Evolutionary conservation across 2,113 vertebrate species (phyloP).

Genomic region (Megaleporinus macrocephalus): DNA sequence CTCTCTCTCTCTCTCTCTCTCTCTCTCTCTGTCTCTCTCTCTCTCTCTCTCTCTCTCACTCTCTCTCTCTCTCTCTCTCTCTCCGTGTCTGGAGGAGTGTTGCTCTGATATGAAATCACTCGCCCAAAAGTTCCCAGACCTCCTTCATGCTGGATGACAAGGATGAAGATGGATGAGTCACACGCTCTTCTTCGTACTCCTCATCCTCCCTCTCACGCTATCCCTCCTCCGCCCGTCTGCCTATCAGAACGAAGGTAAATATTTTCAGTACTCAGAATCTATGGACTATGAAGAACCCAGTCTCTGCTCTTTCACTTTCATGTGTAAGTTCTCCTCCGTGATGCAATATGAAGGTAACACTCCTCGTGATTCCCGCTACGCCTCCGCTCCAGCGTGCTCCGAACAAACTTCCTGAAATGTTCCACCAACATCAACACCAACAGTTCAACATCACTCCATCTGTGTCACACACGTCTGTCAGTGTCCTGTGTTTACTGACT

Average conservation of each 20-base stretch:
- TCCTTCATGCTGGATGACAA: conserved; percentile 35
- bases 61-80: too few species aligned
- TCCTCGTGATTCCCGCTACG: too few species aligned
- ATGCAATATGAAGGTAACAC: not conserved
- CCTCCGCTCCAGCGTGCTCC: not conserved
- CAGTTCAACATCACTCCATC: too few species aligned
- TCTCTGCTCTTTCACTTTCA: not conserved
- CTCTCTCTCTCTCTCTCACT: not conserved
- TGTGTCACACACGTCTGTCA: too few species aligned
- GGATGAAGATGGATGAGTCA: conserved; percentile 40
- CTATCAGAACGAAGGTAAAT: conserved; percentile 1
- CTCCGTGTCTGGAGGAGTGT: not conserved
- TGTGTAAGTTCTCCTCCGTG: not conserved
- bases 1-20: not conserved
- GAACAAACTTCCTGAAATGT: conserved; percentile 23
- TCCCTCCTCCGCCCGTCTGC: not conserved
- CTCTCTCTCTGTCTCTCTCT: too few species aligned
- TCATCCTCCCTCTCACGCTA: conserved; percentile 15
- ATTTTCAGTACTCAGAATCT: conserved; percentile 15
- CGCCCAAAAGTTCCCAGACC: conserved; percentile 62
- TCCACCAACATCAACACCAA: too few species aligned
- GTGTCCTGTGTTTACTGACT: too few species aligned
- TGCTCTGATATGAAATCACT: conserved; percentile 34
- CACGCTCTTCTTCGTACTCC: conserved; percentile 46
- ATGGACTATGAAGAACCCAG: not conserved